Evolutionary conservation across 2,888 invertebrate species (phyloP), one percentile per base, ranked within the genome.

Genomic region (Laspeyria flexula): DNA sequence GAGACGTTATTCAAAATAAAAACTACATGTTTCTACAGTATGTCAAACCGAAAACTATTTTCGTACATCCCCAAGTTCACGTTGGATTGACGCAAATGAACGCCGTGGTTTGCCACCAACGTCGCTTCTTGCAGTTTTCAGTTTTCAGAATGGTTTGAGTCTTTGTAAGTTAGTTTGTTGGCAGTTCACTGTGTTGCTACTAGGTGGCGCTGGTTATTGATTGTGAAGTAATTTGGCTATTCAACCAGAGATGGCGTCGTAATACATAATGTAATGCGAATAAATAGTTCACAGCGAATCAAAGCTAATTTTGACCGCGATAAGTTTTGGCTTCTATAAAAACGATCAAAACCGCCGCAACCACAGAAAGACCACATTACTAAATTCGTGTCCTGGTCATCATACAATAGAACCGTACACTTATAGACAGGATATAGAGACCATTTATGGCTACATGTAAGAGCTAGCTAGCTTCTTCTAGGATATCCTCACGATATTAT

Each of bases 1-100:
- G 65, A 81, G 74, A 49, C 79, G 81, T 81, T 83, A 86, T 87
- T 83, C 74, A 83, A 86, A 88, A 87, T 87, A 89, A 87, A 88
- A 88, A 85, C 92, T 90, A 91, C 90, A 92, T 91, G 86, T 84
- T 91, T 83, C 85, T 75, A 79, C 81, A 84, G 81, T 90, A 88
- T 91, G 91, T 91, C 91, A 90, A 90, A 91, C 86, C 84, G 77
- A 45, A 61, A 79, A 90, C 90, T 91, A 91, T 92, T 92, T 91
- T 84, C 69, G 87, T 85, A 68, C 84, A 70, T 72, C 77, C 65
- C 83, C 89, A 90, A 90, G 91, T 89, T 91, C 91, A 88, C 86
- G 85, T 80, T 81, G 82, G 83, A 80, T 77, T 56, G 75, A 71
- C 75, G 76, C 75, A 82, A 79, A 81, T 75, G 74, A 68, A 70